These are phyloP conservation scores for Panzeria rudis DNA, from an alignment of 2,888 invertebrate genomes.

Conservation along the genomic window DNA sequence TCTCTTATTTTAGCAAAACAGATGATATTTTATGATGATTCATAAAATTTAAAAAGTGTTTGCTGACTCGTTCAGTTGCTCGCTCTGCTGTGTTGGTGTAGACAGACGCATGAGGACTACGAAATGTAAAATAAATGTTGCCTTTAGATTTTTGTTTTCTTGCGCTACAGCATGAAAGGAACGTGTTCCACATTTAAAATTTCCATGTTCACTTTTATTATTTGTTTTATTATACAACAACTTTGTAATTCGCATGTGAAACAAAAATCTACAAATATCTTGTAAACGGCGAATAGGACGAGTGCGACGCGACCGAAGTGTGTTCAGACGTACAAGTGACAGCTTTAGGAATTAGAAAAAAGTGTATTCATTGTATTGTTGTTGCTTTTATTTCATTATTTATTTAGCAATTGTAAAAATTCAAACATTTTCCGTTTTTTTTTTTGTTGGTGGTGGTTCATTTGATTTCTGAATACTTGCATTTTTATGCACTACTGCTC, in stretches of 20 bases:
- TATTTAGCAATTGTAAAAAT: slow-evolving; percentile 44
- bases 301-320: slow-evolving; percentile 18
- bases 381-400: slow-evolving; percentile 33
- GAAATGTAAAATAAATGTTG: slow-evolving; percentile 41
- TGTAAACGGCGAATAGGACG: not conserved
- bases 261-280: slow-evolving; percentile 35
- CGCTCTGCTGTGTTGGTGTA: not conserved
- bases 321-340: slow-evolving; percentile 61
- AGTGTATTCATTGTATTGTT: slow-evolving; percentile 21
- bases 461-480: slow-evolving; percentile 39
- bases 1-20: not conserved
- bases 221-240: slow-evolving; percentile 35
- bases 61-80: slow-evolving; percentile 11
- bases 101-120: slow-evolving; percentile 55
- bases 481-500: slow-evolving; percentile 57
- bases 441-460: not conserved
- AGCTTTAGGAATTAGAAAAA: slow-evolving; percentile 56
- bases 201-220: slow-evolving; percentile 64
- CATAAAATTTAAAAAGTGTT: slow-evolving; percentile 45
- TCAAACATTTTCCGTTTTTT: slow-evolving; percentile 30
- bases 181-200: slow-evolving; percentile 71
- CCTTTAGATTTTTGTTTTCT: slow-evolving; percentile 18
- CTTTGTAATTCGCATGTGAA: slow-evolving; percentile 48
- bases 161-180: slow-evolving; percentile 64
- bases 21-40: slow-evolving; percentile 50